Evolutionary conservation across 2,797 vertebrate species (phyloP).

Genomic region (Acipenser transmontanus): DNA sequence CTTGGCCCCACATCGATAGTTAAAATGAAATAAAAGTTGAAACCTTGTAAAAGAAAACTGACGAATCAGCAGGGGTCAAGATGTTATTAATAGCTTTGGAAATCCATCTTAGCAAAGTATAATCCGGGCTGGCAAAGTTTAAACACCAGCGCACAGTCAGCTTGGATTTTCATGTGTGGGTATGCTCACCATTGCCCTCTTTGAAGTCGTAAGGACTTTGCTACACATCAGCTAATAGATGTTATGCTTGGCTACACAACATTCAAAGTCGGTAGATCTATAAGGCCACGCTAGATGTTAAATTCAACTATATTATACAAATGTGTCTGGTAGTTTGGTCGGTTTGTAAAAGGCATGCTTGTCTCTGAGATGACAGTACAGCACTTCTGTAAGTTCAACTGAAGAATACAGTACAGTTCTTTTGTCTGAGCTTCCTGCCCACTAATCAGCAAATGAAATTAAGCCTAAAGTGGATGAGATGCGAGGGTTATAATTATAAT

Average conservation of each 20-base stretch:
- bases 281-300: too few relatives aligned
- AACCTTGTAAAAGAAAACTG: background rate
- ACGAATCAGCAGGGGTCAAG: background rate
- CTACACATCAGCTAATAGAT: too few relatives aligned
- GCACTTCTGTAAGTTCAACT: too few relatives aligned
- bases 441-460: constrained; percentile 4
- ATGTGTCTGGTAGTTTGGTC: too few relatives aligned
- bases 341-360: too few relatives aligned
- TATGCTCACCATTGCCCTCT: background rate
- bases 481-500: constrained; percentile 5
- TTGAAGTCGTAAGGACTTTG: too few relatives aligned
- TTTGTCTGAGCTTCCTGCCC: constrained; percentile 4
- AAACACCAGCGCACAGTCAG: background rate
- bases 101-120: background rate
- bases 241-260: too few relatives aligned
- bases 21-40: background rate
- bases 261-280: too few relatives aligned
- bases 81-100: background rate
- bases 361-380: too few relatives aligned
- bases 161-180: background rate
- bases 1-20: background rate
- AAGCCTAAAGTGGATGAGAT: constrained; percentile 5
- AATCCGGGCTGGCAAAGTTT: background rate
- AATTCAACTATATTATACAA: too few relatives aligned
- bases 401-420: background rate